Conservation (phyloP, 2,113 vertebrate species). For the Oreochromis spilurus region DNA sequence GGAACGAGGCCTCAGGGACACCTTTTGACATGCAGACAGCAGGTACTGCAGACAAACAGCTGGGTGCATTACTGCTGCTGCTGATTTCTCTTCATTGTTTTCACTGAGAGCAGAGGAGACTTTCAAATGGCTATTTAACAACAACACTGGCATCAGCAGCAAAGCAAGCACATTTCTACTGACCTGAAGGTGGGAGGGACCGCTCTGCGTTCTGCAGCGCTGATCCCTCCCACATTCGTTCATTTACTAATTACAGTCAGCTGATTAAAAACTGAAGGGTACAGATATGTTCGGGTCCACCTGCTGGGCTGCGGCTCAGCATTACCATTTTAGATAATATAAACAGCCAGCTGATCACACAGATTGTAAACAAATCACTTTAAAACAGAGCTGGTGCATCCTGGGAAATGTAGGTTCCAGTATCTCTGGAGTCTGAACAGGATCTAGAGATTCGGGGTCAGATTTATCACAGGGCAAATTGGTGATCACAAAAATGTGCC, state of each 20-base stretch:
- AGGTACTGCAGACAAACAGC: neutral
- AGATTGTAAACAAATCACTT: neutral
- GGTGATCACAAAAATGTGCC: neutral
- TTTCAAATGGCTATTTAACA: neutral
- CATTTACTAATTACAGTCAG: neutral
- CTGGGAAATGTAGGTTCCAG: neutral
- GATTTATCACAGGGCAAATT: neutral
- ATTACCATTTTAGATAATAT: neutral
- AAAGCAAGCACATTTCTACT: neutral
- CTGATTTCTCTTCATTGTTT: neutral
- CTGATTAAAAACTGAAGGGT: neutral
- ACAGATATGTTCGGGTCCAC: neutral
- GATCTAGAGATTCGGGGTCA: neutral
- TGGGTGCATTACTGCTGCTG: neutral
- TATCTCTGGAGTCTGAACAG: neutral
- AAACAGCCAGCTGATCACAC: neutral
- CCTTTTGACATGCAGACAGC: neutral
- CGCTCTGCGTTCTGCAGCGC: neutral
- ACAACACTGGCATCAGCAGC: neutral
- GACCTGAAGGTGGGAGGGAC: neutral
- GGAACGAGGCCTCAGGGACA: neutral
- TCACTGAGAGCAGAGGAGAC: neutral
- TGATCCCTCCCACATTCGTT: neutral
- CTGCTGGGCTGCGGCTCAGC: neutral
- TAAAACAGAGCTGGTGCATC: neutral